Base-by-base conservation (phyloP, 1,140 invertebrate species). In the Nymphalis io region DNA sequence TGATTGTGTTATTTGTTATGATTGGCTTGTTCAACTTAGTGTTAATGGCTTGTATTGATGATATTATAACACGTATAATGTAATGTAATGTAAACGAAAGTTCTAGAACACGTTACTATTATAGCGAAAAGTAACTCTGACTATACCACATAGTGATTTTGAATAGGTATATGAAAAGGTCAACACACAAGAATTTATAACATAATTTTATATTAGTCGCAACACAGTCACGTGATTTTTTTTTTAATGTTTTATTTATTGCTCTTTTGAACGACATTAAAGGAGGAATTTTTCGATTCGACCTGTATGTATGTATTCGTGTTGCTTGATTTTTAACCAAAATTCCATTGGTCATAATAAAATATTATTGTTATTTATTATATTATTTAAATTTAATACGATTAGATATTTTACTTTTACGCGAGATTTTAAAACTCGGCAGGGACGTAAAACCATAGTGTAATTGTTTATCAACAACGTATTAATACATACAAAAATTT, bases 281-380 rank as follows among this genome's bases (percentile, higher is more conserved):
- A 55, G 51, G 20, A 55, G 51, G 23, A 27, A 55, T 27, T 55
- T 55, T 55, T 27, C 51, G 12, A 6, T 55, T 27, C 51, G 51
- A 55, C 15, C 51, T 27, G 51, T 27, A 55, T 55, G 51, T 27
- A 55, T 55, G 51, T 55, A 55, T 23, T 55, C 21, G 21, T 55
- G 27, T 20, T n/a, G 51, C 21, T 27, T 55, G 11, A 16, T 13
- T 53, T 13, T 53, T 53, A 21, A 53, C 20, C 12, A 44, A 3
- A 15, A n/a, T 11, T 53, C 20, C 20, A 21, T 20, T 55, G 51
- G 51, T 27, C 23, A 55, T 27, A n/a, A 27, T 55, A 55, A 55
- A 55, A 55, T 55, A 55, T 55, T 23, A 48, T 44, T 44, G n/a
- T 15, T 13, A n/a, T n/a, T n/a, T n/a, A n/a, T n/a, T 39, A 6